Percentiles rank a stretch among this genome's conserved stretches.
phyloP scores from a whole-genome alignment of 1,140 invertebrate genomes.

The Dinoponera quadriceps region DNA sequence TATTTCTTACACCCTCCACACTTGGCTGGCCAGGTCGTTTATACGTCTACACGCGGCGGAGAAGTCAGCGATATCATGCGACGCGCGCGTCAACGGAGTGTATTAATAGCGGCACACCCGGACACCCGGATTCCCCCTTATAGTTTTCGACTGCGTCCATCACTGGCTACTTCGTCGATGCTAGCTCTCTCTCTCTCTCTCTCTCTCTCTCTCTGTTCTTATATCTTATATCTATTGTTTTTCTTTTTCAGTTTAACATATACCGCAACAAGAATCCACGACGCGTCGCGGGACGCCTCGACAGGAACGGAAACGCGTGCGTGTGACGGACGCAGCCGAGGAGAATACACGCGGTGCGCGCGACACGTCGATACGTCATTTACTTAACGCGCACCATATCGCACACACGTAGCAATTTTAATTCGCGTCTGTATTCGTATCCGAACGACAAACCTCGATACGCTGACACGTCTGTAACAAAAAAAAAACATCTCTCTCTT shows the following conservation, averaged over 20 bases:
- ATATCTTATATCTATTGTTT: too few species aligned
- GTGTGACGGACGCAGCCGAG: background rate
- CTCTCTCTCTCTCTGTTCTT: too few species aligned
- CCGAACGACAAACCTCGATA: conserved; percentile 35
- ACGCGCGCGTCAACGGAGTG: background rate
- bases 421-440: conserved; percentile 5
- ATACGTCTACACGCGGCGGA: conserved; percentile 68
- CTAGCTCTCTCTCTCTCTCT: too few species aligned
- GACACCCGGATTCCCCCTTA: too few species aligned
- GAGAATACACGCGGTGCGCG: background rate
- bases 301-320: background rate
- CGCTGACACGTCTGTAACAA: conserved; percentile 35
- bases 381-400: conserved; percentile 17
- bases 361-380: background rate
- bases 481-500: conserved; percentile 10
- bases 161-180: too few species aligned
- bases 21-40: conserved; percentile 64
- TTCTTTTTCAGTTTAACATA: too few species aligned
- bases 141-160: too few species aligned
- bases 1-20: conserved; percentile 56
- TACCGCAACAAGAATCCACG: too few species aligned
- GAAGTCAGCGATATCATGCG: conserved; percentile 57
- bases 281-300: too few species aligned
- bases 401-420: conserved; percentile 9
- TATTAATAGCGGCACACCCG: conserved; percentile 3